Base-by-base conservation (phyloP, 1,140 invertebrate genomes). In the Anoplolepis gracilipes region DNA sequence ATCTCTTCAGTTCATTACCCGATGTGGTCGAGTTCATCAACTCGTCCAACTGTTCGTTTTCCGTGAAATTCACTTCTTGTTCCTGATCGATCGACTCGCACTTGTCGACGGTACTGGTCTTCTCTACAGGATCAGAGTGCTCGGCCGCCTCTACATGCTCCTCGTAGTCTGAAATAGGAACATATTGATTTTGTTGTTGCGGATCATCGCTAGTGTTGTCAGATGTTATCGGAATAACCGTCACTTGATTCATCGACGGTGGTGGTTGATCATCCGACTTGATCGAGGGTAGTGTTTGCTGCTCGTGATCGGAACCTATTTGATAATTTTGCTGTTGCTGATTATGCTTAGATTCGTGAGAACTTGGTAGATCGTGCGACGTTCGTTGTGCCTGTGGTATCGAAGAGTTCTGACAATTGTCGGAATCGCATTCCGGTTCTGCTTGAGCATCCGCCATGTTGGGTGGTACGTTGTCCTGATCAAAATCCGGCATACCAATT, bases 41-140 rank as follows among this genome's bases (percentile, higher is more conserved):
- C 6, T 92, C 93, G 42, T 94, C 92, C 6, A 94, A 75, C 16
- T 92, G 92, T 22, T 94, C 93, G 0, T 88, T 73, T 11, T 94
- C 92, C 8, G 85, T 28, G 1, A 65, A 73, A 33, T 30, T 81
- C 0, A 57, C 22, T 6, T 87, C 78, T 1, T 84, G 81, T 6
- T n/a, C 55, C 0, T 22, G 11, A 8, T 86, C 76, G 13, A 49
- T n/a, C 19, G 77, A 30, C 1, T 78, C 86, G 28, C 13, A 76
- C 7, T 39, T 72, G 10, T 90, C 88, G 0, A 2, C 25, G 13
- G 25, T 33, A 22, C 57, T 85, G 1, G 28, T 53, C 53, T 89
- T 90, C 13, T 90, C 85, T 1, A 64, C 33, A 4, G 16, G 33
- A 30, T 62, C 49, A 10, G 81, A 62, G 3, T 81, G 78, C 10